Percentiles rank a stretch among this genome's conserved stretches.
Evolutionary conservation across 1,140 invertebrate genomes (phyloP).

Genomic region (Bombus balteatus): DNA sequence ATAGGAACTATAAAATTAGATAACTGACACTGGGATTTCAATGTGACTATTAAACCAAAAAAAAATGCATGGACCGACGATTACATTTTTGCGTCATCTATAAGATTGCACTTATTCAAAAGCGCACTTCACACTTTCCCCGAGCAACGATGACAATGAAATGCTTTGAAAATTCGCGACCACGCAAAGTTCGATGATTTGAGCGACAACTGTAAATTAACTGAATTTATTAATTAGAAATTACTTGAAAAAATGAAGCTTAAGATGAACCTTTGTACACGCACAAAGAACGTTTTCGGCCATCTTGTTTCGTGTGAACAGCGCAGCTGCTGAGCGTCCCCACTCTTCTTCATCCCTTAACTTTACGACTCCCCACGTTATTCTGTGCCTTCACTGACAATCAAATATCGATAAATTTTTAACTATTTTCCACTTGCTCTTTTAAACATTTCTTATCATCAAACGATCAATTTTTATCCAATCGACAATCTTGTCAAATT

Average conservation of each 20-base stretch:
- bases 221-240: background rate
- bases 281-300: conserved; percentile 64
- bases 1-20: accelerated
- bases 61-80: accelerated
- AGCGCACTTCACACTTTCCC: background rate
- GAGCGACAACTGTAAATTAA: background rate
- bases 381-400: no score
- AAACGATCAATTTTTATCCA: no score
- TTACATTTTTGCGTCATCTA: background rate
- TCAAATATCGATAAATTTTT: no score
- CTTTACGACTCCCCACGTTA: conserved; percentile 32
- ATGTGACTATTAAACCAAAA: background rate
- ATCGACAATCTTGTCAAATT: background rate
- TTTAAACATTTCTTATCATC: no score
- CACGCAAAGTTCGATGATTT: no score
- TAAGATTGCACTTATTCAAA: no score
- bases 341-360: conserved; percentile 70
- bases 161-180: accelerated
- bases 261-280: conserved; percentile 49
- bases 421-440: no score
- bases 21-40: background rate
- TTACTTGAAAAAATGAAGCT: background rate
- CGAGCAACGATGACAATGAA: no score
- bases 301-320: conserved; percentile 76
- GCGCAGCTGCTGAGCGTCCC: conserved; percentile 76